Evolutionary conservation across 1,140 invertebrate species (phyloP).

Genomic region (Phymorhynchus buccinoides): DNA sequence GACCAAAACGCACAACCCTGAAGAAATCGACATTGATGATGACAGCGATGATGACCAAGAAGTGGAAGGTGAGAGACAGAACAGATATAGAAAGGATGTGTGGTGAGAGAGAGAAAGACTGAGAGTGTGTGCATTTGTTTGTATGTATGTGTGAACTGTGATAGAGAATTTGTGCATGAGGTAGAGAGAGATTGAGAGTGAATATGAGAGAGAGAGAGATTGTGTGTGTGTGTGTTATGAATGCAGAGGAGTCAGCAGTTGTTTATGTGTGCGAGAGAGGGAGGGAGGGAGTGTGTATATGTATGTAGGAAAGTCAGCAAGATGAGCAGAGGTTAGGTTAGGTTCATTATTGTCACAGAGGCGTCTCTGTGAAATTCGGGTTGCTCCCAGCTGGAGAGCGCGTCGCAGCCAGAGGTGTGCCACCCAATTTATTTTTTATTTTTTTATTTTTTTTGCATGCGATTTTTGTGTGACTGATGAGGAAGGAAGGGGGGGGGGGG

Average conservation of each 20-base stretch:
- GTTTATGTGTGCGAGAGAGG: too few relatives aligned
- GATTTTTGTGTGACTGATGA: too few relatives aligned
- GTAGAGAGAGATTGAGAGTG: background rate
- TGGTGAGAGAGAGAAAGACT: slow-evolving; percentile 53
- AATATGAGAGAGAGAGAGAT: slow-evolving; percentile 2
- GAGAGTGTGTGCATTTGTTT: background rate
- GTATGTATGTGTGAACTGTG: background rate
- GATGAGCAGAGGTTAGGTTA: too few relatives aligned
- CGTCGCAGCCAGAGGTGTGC: too few relatives aligned
- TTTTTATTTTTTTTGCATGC: too few relatives aligned
- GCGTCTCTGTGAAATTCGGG: too few relatives aligned
- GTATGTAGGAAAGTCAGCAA: background rate
- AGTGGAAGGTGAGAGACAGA: slow-evolving; percentile 74
- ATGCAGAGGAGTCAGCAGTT: too few relatives aligned
- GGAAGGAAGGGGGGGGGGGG: too few relatives aligned
- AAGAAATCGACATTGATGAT: slow-evolving; percentile 90
- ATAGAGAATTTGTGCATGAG: slow-evolving; percentile 28
- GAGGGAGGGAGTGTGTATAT: background rate
- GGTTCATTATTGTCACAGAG: too few relatives aligned
- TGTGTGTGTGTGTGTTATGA: slow-evolving; percentile 56
- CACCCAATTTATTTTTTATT: too few relatives aligned
- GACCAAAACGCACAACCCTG: slow-evolving; percentile 86
- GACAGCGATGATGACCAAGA: slow-evolving; percentile 71
- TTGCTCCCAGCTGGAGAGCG: too few relatives aligned
- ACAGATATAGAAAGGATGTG: too few relatives aligned